Base-by-base conservation (phyloP, 2,797 vertebrate genomes). In the Myotis pilosus region DNA sequence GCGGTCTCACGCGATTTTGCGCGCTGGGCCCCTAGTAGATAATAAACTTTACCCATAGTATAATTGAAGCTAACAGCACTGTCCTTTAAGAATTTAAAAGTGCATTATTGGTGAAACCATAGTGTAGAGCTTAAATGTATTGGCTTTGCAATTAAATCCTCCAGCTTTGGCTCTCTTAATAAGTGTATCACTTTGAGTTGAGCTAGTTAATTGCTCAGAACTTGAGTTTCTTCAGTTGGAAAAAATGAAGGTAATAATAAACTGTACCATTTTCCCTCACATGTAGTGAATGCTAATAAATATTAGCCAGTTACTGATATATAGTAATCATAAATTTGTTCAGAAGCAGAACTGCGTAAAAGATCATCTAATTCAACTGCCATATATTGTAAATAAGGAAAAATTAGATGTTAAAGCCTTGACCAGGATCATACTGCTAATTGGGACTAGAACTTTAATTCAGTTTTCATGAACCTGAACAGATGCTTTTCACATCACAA, bases 391-490 rank as follows among this genome's bases (percentile, higher is more conserved):
- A 88, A 3, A 49, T 85, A 47, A 87, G 55, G 25, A 62, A 72
- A 68, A 72, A 60, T 88, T 36, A 74, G 3, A 10, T 53, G 23
- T 64, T 55, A 86, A 88, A 74, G 30, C 9, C 68, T 94, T 91
- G 22, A 81, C 55, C 22, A 47, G 28, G 30, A 74, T 79, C 22
- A 68, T 72, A 55, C 55, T 81, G 71, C 41, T 75, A 55, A 41
- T 66, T 91, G 69, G 38, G 64, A 80, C 78, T 92, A 55, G 38
- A 36, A 87, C 44, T 90, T 86, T 33, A 75, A 22, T 80, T 92
- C 44, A 23, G 8, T 85, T 92, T 87, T 90, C 33, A 28, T 92
- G 13, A 95, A 69, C 47, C 22, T 44, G n/a, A 93, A 57, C 36
- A n/a, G 38, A 16, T 66, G 22, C 16, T 53, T 36, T 23, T 71